Evolutionary conservation across 1,140 invertebrate genomes (phyloP), one percentile per base, ranked within the genome.

Genomic region (Papilio polytes): DNA sequence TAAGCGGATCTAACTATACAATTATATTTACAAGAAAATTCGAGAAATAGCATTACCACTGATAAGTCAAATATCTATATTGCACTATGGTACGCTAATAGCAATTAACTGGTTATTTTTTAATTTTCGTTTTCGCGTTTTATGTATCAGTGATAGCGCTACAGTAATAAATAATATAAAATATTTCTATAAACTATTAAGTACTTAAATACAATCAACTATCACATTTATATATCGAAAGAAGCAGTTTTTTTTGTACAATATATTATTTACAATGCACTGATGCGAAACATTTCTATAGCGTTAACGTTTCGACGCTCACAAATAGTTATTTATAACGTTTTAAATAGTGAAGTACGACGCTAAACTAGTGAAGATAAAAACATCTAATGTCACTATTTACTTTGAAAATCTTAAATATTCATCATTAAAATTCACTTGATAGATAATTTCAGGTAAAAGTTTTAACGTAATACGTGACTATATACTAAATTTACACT

Each of bases 121-220:
- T 22, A 66, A 66, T 48, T 44, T 66, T 8, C 44, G 77, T 63
- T 51, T 44, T 63, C 31, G 26, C 53, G 44, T 22, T 51, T 74
- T 12, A 3, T 44, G 20, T 63, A 66, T 66, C 56, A 66, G 77
- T 66, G 77, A 78, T 63, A 78, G 10, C 41, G 56, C 77, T 46
- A 20, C 80, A 74, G 85, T 82, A 94, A 94, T 94, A 94, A 94
- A 94, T 94, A 94, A 94, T 94, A 94, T 93, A 94, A 83, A 88
- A 91, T 92, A 93, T 90, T 86, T 92, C 88, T 92, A 89, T 91
- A 91, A 88, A 90, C 89, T 89, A 92, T 93, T 94, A 94, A 94
- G 92, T 94, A 94, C 92, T 94, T 92, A 93, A 92, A 86, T 88
- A 90, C 89, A 91, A 91, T 91, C 89, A 92, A 94, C 93, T 94